Conservation (phyloP, 2,888 invertebrate genomes). For the Priocnemis perturbator region DNA sequence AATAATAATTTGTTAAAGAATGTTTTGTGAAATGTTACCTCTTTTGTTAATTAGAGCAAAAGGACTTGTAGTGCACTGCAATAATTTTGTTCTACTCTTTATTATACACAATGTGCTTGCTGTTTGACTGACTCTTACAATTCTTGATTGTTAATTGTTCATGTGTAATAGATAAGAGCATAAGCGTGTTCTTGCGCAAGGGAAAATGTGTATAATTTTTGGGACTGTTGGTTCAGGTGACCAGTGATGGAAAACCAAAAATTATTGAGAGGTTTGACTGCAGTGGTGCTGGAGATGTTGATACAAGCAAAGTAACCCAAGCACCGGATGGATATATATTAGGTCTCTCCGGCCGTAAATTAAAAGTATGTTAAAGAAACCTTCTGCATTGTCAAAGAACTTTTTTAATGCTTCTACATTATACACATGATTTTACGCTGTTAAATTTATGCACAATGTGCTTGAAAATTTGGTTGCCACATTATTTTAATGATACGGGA, state of each 20-base stretch:
- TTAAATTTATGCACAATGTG: background rate
- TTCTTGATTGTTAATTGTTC: no score
- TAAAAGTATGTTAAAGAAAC: slow-evolving; percentile 82
- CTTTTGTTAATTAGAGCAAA: no score
- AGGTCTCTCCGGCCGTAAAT: slow-evolving; percentile 90
- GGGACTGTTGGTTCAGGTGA: slow-evolving; percentile 78
- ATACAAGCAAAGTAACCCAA: slow-evolving; percentile 86
- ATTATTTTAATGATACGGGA: background rate
- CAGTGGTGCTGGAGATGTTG: slow-evolving; percentile 97
- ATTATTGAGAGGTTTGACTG: slow-evolving; percentile 97
- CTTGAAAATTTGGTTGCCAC: slow-evolving; percentile 10
- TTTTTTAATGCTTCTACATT: slow-evolving; percentile 1
- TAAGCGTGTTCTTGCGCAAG: no score
- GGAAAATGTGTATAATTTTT: slow-evolving; percentile 1
- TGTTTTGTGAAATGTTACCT: no score
- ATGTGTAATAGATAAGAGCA: no score
- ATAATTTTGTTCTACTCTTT: no score
- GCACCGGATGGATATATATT: slow-evolving; percentile 84
- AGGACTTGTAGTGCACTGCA: no score
- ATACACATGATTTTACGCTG: no score
- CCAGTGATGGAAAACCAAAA: slow-evolving; percentile 92
- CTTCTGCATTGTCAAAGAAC: background rate
- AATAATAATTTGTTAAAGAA: no score
- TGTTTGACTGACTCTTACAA: no score
- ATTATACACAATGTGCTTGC: no score